Conservation (phyloP, 2,797 vertebrate species). For the Chaunax sp. region DNA sequence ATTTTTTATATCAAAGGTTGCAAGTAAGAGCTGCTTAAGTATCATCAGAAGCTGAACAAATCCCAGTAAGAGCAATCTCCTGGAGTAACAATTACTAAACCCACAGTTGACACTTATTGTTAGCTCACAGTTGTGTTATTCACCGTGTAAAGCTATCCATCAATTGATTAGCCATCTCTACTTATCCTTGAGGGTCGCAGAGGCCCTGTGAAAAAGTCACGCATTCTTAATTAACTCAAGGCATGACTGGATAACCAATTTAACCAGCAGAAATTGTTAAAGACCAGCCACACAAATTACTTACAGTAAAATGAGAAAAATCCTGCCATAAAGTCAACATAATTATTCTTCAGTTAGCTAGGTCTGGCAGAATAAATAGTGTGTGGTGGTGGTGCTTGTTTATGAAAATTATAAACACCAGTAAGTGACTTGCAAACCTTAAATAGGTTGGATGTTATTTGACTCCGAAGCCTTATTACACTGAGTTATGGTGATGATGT, state of each 20-base stretch:
- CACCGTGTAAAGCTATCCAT: background rate
- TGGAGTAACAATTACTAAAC: background rate
- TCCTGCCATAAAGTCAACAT: conserved; percentile 3
- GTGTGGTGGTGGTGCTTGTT: background rate
- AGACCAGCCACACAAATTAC: background rate
- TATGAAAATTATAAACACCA: background rate
- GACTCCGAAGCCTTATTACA: background rate
- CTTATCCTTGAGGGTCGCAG: background rate
- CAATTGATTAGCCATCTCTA: background rate
- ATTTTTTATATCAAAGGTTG: background rate
- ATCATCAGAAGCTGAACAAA: background rate
- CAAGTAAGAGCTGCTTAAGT: background rate
- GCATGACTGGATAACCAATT: background rate
- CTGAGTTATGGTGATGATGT: background rate
- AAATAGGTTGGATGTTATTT: background rate
- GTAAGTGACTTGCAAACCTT: background rate
- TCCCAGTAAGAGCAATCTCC: no score
- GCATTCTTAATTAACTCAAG: conserved; percentile 3
- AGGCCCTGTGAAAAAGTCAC: background rate
- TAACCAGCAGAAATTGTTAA: background rate
- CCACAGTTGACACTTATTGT: no score
- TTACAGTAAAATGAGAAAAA: conserved; percentile 2
- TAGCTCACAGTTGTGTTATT: background rate
- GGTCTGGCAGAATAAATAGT: background rate
- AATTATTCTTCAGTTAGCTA: background rate